Percentiles rank a stretch among this genome's conserved stretches.
Conservation (phyloP, 2,113 vertebrate genomes). For the Litocranius walleri region DNA sequence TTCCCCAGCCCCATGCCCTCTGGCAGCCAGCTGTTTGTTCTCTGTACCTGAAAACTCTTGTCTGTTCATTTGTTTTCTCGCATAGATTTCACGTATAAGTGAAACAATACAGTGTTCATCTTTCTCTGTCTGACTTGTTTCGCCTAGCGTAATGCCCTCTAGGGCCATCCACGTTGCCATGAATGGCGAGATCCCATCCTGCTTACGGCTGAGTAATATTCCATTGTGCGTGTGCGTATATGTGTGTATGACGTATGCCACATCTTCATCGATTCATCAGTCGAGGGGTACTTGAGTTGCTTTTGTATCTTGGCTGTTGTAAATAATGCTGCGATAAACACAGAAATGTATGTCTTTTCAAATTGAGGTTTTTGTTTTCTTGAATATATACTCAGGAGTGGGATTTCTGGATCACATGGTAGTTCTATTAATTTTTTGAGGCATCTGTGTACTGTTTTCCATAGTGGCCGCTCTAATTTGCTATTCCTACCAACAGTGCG, state of each 20-base stretch:
- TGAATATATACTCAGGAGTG: neutral
- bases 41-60: neutral
- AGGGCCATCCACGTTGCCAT: neutral
- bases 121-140: neutral
- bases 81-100: neutral
- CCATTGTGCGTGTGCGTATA: neutral
- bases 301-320: neutral
- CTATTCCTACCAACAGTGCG: neutral
- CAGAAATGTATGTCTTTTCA: neutral
- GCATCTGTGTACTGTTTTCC: neutral
- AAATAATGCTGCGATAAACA: neutral
- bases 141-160: neutral
- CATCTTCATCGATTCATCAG: neutral
- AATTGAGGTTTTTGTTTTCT: neutral
- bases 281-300: neutral
- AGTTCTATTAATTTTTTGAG: neutral
- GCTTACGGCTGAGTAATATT: neutral
- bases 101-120: neutral
- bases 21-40: neutral
- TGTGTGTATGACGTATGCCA: rapidly evolving
- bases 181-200: too few species aligned
- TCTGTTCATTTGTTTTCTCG: neutral
- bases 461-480: neutral
- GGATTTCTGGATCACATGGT: neutral
- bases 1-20: neutral